These are phyloP conservation scores for Serranus cabrilla DNA, from an alignment of 2,797 vertebrate species.

Conservation along the genomic window DNA sequence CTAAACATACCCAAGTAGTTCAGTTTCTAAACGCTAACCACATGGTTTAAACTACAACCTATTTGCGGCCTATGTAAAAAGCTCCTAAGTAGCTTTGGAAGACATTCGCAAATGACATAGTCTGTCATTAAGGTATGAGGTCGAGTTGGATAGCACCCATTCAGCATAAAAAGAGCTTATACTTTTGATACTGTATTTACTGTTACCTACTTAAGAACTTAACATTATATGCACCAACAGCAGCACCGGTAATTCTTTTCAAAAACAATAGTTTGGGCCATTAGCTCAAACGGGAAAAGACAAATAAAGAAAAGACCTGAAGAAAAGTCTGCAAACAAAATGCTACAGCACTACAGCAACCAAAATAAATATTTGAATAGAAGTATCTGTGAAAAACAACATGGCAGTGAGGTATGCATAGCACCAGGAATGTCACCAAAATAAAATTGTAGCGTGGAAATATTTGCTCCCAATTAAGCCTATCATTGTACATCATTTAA, in stretches of 20 bases:
- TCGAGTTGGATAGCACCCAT: no score
- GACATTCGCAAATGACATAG: no score
- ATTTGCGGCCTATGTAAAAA: no score
- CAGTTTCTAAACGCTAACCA: no score
- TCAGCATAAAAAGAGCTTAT: no score
- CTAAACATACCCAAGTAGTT: no score
- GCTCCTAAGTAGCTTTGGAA: no score
- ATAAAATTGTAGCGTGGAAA: background rate
- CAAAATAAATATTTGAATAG: slow-evolving; percentile 6
- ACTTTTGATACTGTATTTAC: background rate
- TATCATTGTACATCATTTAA: background rate
- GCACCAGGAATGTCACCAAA: background rate
- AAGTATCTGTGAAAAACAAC: background rate
- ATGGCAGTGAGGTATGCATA: no score
- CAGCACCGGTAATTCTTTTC: background rate
- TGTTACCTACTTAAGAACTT: background rate
- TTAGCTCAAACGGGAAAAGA: background rate
- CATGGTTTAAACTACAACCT: no score
- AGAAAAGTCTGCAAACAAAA: background rate
- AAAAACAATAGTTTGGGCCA: background rate
- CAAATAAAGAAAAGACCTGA: slow-evolving; percentile 1
- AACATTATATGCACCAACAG: background rate
- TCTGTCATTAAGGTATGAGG: no score
- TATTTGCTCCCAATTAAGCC: background rate
- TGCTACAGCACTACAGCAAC: no score